Evolutionary conservation across 2,797 vertebrate genomes (phyloP).

Genomic region (Cyprinodon diabolis): DNA sequence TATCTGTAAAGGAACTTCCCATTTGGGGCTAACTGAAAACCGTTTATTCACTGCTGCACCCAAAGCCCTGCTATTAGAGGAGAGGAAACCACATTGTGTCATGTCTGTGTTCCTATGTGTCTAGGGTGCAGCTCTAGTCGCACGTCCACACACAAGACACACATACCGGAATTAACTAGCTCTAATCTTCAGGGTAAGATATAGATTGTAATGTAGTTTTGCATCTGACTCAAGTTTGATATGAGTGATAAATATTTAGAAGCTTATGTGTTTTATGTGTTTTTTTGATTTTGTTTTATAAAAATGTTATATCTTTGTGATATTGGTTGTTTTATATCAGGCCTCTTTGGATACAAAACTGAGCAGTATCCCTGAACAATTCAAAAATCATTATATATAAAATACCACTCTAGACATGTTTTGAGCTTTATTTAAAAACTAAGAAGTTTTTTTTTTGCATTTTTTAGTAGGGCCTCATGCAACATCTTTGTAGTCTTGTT

Average conservation of each 20-base stretch:
- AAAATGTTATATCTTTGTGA: background rate
- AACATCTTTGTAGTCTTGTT: no score
- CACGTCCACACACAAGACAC: slow-evolving; percentile 13
- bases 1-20: slow-evolving; percentile 71
- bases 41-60: slow-evolving; percentile 68
- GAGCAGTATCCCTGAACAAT: background rate
- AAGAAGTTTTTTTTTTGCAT: background rate
- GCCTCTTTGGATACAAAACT: background rate
- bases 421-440: background rate
- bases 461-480: no score
- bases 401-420: background rate
- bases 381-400: background rate
- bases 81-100: slow-evolving; percentile 72
- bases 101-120: slow-evolving; percentile 54
- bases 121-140: slow-evolving; percentile 14
- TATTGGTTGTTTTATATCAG: background rate
- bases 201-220: background rate
- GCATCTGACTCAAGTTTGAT: background rate
- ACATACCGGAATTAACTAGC: background rate
- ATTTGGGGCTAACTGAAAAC: slow-evolving; percentile 74
- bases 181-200: slow-evolving; percentile 19
- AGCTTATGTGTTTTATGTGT: no score
- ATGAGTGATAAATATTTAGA: background rate
- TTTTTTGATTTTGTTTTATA: background rate
- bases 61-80: slow-evolving; percentile 46